Percentiles rank a stretch among this genome's conserved stretches.
Evolutionary conservation across 2,888 invertebrate genomes (phyloP).

Genomic region (Ennomos erosarius): DNA sequence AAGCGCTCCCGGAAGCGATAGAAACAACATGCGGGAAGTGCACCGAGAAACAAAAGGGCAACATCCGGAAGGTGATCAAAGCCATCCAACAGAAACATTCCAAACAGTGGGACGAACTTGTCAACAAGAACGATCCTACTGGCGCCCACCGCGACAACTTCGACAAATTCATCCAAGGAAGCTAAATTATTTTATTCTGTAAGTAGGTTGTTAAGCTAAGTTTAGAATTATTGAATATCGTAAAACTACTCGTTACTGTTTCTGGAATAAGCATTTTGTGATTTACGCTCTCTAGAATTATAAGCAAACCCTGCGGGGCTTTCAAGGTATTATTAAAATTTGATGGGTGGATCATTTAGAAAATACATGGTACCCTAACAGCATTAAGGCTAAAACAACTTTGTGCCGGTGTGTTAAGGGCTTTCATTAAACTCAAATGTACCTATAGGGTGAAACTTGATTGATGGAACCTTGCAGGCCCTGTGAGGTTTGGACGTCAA

Average conservation of each 20-base stretch:
- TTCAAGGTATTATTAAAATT: slow-evolving; percentile 5
- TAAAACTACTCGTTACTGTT: slow-evolving; percentile 1
- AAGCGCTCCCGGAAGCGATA: slow-evolving; percentile 89
- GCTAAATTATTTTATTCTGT: slow-evolving; percentile 48
- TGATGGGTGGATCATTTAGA: too few relatives aligned
- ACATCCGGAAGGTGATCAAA: slow-evolving; percentile 87
- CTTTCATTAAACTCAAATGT: background rate
- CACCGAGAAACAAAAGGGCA: slow-evolving; percentile 87
- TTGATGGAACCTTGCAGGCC: background rate
- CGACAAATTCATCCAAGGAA: slow-evolving; percentile 78
- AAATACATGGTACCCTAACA: too few relatives aligned
- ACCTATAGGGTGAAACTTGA: too few relatives aligned
- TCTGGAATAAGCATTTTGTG: slow-evolving; percentile 29
- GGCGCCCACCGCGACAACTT: slow-evolving; percentile 87
- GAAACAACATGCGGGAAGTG: slow-evolving; percentile 88
- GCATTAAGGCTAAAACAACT: too few relatives aligned
- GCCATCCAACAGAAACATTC: slow-evolving; percentile 88
- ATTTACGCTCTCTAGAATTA: slow-evolving; percentile 33
- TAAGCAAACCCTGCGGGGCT: background rate
- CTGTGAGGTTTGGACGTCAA: background rate
- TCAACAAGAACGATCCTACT: slow-evolving; percentile 89
- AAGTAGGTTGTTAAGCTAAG: slow-evolving; percentile 24
- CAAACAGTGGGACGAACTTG: slow-evolving; percentile 88
- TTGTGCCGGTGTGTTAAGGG: too few relatives aligned
- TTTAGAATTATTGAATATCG: slow-evolving; percentile 15